A percentile compares a stretch with the other conserved stretches of the same genome.
phyloP scores from a whole-genome alignment of 64 coral and sea anemone species.

The Actinia equina region DNA sequence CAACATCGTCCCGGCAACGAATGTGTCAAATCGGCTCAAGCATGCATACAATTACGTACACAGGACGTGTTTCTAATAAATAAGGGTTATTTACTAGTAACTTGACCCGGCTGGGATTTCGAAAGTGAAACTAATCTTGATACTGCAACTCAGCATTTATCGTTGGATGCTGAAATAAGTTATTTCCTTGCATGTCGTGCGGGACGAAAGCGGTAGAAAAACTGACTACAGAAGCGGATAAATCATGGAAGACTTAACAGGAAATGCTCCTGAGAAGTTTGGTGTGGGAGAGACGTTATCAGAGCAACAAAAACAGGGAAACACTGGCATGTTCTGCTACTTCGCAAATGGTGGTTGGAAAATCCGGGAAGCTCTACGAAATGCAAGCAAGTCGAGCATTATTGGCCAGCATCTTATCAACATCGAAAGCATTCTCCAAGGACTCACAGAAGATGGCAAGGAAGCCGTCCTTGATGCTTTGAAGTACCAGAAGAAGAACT shows the following conservation, averaged over 20 bases:
- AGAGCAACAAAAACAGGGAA: conserved; percentile 47
- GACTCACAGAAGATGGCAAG: conserved; percentile 41
- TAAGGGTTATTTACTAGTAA: too few relatives aligned
- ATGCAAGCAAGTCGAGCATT: conserved; percentile 26
- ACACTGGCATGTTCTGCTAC: conserved; percentile 38
- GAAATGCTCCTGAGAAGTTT: neutral
- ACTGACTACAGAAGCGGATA: neutral
- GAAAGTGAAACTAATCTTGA: neutral
- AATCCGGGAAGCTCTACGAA: conserved; percentile 11
- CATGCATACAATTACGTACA: too few relatives aligned
- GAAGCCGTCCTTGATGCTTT: conserved; percentile 44
- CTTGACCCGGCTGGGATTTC: neutral
- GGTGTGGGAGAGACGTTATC: neutral
- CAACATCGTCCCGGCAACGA: too few relatives aligned
- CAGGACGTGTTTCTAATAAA: too few relatives aligned
- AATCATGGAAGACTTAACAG: neutral
- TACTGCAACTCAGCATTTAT: neutral
- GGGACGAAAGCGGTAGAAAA: neutral
- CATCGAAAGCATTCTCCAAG: conserved; percentile 27
- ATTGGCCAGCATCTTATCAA: conserved; percentile 32
- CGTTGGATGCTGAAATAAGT: neutral
- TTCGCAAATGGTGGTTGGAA: conserved; percentile 33
- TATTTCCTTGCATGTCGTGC: neutral
- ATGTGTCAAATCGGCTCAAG: too few relatives aligned
- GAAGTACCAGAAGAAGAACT: conserved; percentile 60